Percentiles rank a stretch among this genome's conserved stretches.
Evolutionary conservation across 2,797 vertebrate species (phyloP).

Genomic region (Myoxocephalus aenaeus): DNA sequence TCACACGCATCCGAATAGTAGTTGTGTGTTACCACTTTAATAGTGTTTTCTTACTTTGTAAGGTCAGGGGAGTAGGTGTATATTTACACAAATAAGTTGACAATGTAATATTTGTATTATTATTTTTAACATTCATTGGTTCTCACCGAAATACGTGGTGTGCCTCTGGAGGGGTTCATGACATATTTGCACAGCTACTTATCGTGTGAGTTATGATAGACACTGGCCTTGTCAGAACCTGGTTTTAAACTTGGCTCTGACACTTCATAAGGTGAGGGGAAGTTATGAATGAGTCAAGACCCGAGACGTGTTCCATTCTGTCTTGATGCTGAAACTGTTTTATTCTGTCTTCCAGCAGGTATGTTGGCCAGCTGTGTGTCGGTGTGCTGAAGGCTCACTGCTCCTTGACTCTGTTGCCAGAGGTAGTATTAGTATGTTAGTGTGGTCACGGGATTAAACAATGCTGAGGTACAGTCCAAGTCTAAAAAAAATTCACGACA

Average conservation of each 20-base stretch:
- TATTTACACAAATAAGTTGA: neutral
- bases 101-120: neutral
- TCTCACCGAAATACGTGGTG: neutral
- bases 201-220: neutral
- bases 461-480: constrained; percentile 44
- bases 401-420: constrained; percentile 1
- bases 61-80: neutral
- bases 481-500: constrained; percentile 1
- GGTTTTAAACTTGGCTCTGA: neutral
- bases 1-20: neutral
- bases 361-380: constrained; percentile 56
- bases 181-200: neutral
- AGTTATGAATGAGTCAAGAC: neutral
- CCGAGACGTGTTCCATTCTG: neutral
- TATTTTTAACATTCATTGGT: neutral
- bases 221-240: neutral
- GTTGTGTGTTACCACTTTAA: neutral
- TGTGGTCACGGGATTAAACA: neutral
- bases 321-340: constrained; percentile 36
- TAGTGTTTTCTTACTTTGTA: neutral
- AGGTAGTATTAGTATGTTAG: constrained; percentile 41
- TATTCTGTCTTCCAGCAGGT: constrained; percentile 81
- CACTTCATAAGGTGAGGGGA: neutral
- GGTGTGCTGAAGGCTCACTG: constrained; percentile 26
- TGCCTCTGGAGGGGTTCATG: neutral